Base-by-base conservation (phyloP, 2,113 vertebrate species). In the Dunckerocampus dactyliophorus region DNA sequence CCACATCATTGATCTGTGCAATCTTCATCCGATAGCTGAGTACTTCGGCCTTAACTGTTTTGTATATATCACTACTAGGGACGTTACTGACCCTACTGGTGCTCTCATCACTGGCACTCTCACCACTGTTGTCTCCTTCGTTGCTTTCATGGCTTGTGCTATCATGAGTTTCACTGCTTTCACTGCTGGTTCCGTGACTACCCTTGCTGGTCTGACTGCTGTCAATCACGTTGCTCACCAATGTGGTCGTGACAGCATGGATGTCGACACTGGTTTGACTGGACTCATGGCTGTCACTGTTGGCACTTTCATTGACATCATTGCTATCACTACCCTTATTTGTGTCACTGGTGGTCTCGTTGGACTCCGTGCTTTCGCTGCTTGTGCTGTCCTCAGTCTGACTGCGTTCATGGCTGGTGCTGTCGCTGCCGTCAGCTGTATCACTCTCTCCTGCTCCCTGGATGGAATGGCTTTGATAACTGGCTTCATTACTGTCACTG, bases 371-470 rank as follows among this genome's bases (percentile, higher is more conserved):
- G 55, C 31, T 67, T 39, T 46, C 58, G 22, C 46, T 75, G 63
- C 85, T 84, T 11, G 52, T 6, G 62, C 82, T 86, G 46, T 83
- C 74, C 1, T 48, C 66, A 51, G 13, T 75, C 19, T 77, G 74
- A 8, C 19, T 67, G 76, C 66, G 76, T 8, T 83, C 76, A 3
- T 65, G 80, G 73, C 78, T 84, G 63, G 8, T 45, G 59, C 78
- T 82, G 31, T 79, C 61, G 15, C 53, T 78, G 70, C 65, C 75
- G 16, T 76, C 49, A 5, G 12, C 64, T 15, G 9, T 14, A 10
- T 11, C 46, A 20, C 19, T 59, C 43, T 16, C 15, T 70, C 63
- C 17, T 56, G 76, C 31, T 80, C 61, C 12, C 65, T 77, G 39
- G 68, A 19, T 59, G 39, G 10, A 39, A 15, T 74, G 62, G 16